These are phyloP conservation scores for Aromia moschata DNA, from an alignment of 2,888 invertebrate species.

Conservation along the genomic window DNA sequence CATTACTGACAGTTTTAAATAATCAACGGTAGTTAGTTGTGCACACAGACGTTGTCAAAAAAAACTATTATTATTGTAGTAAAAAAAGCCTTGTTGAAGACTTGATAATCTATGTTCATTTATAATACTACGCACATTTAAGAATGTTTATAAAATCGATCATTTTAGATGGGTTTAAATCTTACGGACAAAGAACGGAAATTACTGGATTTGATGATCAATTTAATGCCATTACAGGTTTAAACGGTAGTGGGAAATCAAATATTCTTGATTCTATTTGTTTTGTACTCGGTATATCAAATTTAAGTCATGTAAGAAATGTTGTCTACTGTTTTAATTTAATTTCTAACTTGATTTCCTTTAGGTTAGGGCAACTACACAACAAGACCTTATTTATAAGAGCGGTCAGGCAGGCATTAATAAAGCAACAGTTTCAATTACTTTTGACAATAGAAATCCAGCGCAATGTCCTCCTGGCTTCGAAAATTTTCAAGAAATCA, in stretches of 20 bases:
- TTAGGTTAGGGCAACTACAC: conserved; percentile 87
- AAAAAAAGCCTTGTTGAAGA: no score
- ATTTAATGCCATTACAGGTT: conserved; percentile 98
- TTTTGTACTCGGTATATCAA: conserved; percentile 95
- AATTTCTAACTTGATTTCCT: not conserved
- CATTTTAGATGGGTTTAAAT: conserved; percentile 96
- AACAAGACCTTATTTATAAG: conserved; percentile 98
- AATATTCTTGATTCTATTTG: conserved; percentile 98
- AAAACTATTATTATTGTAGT: no score
- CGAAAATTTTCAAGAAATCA: conserved; percentile 89
- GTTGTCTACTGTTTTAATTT: not conserved
- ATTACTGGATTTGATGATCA: conserved; percentile 91
- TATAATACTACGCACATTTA: not conserved
- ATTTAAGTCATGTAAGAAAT: conserved; percentile 83
- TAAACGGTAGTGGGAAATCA: conserved; percentile 98
- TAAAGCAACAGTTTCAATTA: conserved; percentile 94
- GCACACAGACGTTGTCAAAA: no score
- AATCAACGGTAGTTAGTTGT: no score
- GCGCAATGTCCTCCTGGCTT: conserved; percentile 89
- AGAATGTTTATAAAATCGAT: conserved; percentile 92
- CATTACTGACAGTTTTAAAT: no score
- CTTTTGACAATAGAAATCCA: conserved; percentile 90
- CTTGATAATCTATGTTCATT: no score
- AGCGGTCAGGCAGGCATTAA: conserved; percentile 96
- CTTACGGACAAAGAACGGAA: conserved; percentile 93